Evolutionary conservation across 1,140 invertebrate genomes (phyloP), one percentile per base, ranked within the genome.

Genomic region (Drosophila gunungcola): DNA sequence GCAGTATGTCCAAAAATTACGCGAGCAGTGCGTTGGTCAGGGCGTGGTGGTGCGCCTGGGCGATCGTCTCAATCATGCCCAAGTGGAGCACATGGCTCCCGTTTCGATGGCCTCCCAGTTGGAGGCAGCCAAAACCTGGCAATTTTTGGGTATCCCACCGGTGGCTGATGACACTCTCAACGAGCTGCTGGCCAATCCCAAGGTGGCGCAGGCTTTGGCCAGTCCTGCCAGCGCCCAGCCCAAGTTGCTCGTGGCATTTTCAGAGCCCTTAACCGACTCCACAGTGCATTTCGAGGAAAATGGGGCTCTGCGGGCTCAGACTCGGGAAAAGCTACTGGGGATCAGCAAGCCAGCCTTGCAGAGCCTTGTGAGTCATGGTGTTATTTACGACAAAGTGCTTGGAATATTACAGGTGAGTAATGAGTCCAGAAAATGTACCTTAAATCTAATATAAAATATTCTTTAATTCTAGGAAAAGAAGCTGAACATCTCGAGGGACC

Each of bases 1-100:
- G 91, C 94, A 95, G 85, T 95, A 95, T 81, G 94, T 95, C 7
- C 93, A 94, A 3, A 94, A 94, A 58, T 93, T 95, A 57, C 94
- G 95, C 64, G 93, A 95, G 42, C 93, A 94, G 88, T 94, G 94
- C 52, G 94, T 95, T 1, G 95, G 95, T 32, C 93, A 94, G 92
- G 94, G 94, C 45, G 94, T 94, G 63, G 93, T 95, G 9, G 94
- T 94, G 5, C 92, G 94, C 57, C 93, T 94, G 7, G 80, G 82
- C 9, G 57, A 65, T 27, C 74, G 73, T 3, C 53, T 85, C 0
- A 46, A 54, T 7, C 80, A 86, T 42, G 79, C 67, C 0, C 65
- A 77, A n/a, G 73, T 86, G 4, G 86, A 82, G 43, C 79, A 85
- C 32, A 39, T 88, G 6, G 9, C 55, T 5, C 60, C 65, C 2